Base-by-base conservation (phyloP, 2,888 invertebrate genomes). In the Ophion obscuratus region DNA sequence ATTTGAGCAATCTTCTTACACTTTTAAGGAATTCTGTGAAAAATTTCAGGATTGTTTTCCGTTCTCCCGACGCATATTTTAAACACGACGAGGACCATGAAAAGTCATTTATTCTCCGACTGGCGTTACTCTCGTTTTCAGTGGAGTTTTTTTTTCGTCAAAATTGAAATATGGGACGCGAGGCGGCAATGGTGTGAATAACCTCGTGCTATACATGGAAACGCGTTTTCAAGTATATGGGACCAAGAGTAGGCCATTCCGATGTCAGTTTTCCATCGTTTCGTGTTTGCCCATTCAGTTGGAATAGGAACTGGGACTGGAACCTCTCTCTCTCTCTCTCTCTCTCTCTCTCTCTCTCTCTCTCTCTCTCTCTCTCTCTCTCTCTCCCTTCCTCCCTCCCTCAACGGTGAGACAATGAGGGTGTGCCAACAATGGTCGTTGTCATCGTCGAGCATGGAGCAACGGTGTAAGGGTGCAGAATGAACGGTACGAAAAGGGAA, bases 241-340 rank as follows among this genome's bases (percentile, higher is more conserved):
- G 66, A 20, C 53, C 74, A 71, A 85, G 76, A 86, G 73, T 86
- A 87, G 87, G 86, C 80, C 82, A 87, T 87, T 82, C 84, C 86
- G 73, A 86, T 87, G 86, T 76, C 64, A 66, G 66, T 73, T 86
- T 86, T 82, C 78, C 83, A 85, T 85, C 87, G 78, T 83, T 87
- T 47, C 64, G 68, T 83, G 80, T 83, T 85, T 83, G 76, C 80
- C 80, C 85, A 80, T 85, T 85, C 73, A 83, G 53, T 73, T 73
- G 73, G 66, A 79, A 71, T 70, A 79, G 79, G 71, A 79, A 71
- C 79, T 79, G 79, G 79, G 79, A 64, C 62, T 71, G 79, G 47
- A 62, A 44, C 62, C 53, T 71, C 3, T 9, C 71, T 44, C 36
- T 31, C 74, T 71, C 20, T 66, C 68, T 70, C 75, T 75, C 80